Conservation (phyloP, 2,113 vertebrate genomes). For the Bungarus multicinctus region DNA sequence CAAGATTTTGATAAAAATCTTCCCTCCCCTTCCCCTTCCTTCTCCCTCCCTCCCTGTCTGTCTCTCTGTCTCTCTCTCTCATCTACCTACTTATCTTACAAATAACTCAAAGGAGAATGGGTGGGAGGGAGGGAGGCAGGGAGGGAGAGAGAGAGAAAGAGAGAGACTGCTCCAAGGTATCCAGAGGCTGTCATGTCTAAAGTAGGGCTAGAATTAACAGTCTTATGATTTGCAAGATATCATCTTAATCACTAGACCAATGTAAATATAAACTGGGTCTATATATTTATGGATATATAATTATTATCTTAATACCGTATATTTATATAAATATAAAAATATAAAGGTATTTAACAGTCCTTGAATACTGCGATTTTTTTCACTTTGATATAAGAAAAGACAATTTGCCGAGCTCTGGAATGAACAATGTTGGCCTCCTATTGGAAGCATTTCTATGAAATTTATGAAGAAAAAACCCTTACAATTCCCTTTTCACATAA, state of each 20-base stretch:
- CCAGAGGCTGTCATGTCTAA: not conserved
- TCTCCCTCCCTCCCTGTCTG: too few species aligned
- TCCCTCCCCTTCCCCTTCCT: too few species aligned
- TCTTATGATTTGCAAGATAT: not conserved
- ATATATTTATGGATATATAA: not conserved
- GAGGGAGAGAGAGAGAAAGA: too few species aligned
- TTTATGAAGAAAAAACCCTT: not conserved
- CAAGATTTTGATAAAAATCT: not conserved
- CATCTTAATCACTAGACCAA: not conserved
- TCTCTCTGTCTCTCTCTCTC: not conserved
- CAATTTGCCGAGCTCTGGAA: not conserved
- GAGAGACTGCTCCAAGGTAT: too few species aligned
- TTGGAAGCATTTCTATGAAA: not conserved
- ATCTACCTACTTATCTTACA: too few species aligned
- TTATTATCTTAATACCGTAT: too few species aligned
- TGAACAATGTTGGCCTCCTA: not conserved
- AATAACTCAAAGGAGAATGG: too few species aligned
- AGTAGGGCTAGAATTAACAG: not conserved
- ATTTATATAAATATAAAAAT: not conserved
- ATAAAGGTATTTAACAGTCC: not conserved
- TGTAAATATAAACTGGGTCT: not conserved
- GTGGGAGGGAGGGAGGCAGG: too few species aligned
- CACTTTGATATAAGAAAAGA: not conserved
- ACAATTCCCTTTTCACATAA: conserved; percentile 5
- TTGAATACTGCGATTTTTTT: not conserved